These are phyloP conservation scores for Sarcoramphus papa DNA, from an alignment of 2,797 vertebrate genomes.

Conservation along the genomic window DNA sequence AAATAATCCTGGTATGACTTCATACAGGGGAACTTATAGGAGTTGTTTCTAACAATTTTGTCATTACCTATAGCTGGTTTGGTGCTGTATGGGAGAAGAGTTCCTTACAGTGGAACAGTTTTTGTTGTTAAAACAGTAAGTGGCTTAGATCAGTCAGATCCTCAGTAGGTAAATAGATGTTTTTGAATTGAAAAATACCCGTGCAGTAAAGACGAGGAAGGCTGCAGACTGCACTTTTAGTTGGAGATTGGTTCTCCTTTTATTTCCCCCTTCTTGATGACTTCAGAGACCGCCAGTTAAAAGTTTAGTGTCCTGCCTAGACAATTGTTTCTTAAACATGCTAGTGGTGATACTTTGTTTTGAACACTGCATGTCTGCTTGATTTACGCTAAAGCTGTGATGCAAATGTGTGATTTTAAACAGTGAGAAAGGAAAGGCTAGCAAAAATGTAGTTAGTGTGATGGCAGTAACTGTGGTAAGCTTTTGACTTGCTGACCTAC, in stretches of 20 bases:
- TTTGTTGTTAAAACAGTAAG: background rate
- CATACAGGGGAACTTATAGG: background rate
- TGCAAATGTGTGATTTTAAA: background rate
- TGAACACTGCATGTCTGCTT: background rate
- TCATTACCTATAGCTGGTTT: background rate
- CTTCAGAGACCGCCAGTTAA: background rate
- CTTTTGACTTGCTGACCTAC: background rate
- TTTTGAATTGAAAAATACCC: background rate
- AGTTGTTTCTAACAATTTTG: background rate
- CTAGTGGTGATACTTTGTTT: background rate
- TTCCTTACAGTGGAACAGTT: background rate
- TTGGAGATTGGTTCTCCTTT: background rate
- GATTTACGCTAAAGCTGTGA: background rate
- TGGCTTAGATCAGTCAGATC: background rate
- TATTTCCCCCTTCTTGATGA: background rate
- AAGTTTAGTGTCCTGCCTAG: background rate
- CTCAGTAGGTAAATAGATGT: background rate
- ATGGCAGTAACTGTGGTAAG: background rate
- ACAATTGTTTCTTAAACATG: background rate
- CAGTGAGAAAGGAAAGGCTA: background rate
- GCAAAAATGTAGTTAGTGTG: background rate
- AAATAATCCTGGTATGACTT: background rate
- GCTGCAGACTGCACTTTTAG: background rate
- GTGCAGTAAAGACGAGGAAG: background rate
- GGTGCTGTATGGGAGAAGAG: background rate